Percentiles rank a stretch among this genome's conserved stretches.
Conservation (phyloP, 2,797 vertebrate genomes). For the Xenentodon cancila region DNA sequence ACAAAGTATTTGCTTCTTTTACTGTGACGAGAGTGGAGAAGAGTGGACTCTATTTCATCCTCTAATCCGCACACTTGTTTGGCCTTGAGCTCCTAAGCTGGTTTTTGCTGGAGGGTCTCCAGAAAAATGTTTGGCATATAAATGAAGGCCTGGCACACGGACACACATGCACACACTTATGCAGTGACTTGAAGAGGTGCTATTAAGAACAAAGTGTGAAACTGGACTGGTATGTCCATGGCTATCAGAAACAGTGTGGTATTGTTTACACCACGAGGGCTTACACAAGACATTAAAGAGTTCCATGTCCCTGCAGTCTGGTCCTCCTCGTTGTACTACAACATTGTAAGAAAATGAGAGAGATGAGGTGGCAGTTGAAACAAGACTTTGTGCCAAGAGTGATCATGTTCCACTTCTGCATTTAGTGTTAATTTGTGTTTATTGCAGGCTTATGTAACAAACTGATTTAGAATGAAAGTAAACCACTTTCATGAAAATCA, state of each 20-base stretch:
- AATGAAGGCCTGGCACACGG: conserved; percentile 55
- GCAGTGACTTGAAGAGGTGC: conserved; percentile 51
- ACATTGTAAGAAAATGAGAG: conserved; percentile 28
- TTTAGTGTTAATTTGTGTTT: conserved; percentile 8
- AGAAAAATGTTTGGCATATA: conserved; percentile 72
- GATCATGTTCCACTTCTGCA: conserved; percentile 5
- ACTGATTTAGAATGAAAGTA: no score
- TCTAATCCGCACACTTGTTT: conserved; percentile 78
- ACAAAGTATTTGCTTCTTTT: conserved; percentile 54
- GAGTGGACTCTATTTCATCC: conserved; percentile 62
- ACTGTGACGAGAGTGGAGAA: conserved; percentile 36
- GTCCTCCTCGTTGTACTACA: conserved; percentile 38
- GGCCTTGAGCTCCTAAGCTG: conserved; percentile 75
- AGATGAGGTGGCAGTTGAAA: conserved; percentile 37
- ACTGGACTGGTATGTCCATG: conserved; percentile 34
- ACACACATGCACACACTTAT: conserved; percentile 23
- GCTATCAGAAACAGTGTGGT: conserved; percentile 33
- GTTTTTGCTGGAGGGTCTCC: conserved; percentile 68
- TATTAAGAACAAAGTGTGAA: conserved; percentile 56
- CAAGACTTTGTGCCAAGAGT: conserved; percentile 1
- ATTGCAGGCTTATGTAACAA: background rate
- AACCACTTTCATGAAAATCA: no score
- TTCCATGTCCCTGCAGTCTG: conserved; percentile 2
- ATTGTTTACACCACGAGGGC: conserved; percentile 6
- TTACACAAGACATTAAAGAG: background rate